These are phyloP conservation scores for Synanthedon tipuliformis DNA, from an alignment of 2,888 invertebrate genomes.

Conservation along the genomic window DNA sequence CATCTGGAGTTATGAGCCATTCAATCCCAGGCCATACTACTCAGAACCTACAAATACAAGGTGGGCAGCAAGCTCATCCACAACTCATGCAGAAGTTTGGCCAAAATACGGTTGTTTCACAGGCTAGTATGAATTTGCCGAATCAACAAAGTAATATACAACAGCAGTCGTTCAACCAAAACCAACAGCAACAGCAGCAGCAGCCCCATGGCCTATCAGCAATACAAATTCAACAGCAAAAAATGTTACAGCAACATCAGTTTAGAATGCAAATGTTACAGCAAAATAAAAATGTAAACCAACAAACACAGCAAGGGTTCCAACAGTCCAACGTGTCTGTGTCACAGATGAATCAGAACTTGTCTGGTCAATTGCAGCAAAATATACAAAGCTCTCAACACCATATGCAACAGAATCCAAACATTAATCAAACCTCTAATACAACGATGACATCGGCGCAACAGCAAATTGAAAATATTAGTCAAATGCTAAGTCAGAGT, in stretches of 20 bases:
- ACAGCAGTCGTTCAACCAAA: conserved; percentile 33
- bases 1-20: conserved; percentile 52
- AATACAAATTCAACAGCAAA: conserved; percentile 65
- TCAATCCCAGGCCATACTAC: conserved; percentile 52
- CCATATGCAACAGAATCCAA: conserved; percentile 48
- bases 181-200: conserved; percentile 31
- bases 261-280: conserved; percentile 64
- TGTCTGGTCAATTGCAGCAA: conserved; percentile 51
- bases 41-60: conserved; percentile 57
- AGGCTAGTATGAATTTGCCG: conserved; percentile 39
- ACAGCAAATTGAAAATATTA: conserved; percentile 73
- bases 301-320: conserved; percentile 39
- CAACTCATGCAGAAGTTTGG: conserved; percentile 54
- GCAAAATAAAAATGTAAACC: conserved; percentile 31
- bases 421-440: conserved; percentile 38
- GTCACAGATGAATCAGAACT: conserved; percentile 53
- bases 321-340: conserved; percentile 53
- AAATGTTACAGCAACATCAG: conserved; percentile 70
- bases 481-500: conserved; percentile 67
- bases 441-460: conserved; percentile 70
- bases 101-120: conserved; percentile 45
- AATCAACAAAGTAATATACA: conserved; percentile 46
- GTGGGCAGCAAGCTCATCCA: conserved; percentile 44
- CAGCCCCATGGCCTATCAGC: conserved; percentile 58
- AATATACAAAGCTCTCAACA: conserved; percentile 52